Conservation (phyloP, 2,113 vertebrate species). For the Orientallactaga bullata region DNA sequence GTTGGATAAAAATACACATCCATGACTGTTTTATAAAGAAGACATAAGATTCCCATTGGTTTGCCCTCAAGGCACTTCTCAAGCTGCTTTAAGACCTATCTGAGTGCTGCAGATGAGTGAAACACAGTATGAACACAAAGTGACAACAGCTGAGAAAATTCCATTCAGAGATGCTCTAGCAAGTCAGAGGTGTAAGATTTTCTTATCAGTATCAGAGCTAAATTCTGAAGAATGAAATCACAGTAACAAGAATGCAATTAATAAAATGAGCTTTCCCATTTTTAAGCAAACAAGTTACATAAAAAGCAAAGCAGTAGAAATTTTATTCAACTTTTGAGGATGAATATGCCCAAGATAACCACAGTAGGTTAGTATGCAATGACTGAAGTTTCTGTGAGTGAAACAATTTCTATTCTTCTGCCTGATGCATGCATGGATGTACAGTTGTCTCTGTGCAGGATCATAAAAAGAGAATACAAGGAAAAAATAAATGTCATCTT, state of each 20-base stretch:
- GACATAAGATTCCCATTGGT: background rate
- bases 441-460: conserved; percentile 25
- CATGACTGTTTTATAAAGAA: background rate
- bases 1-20: background rate
- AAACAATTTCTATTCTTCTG: conserved; percentile 65
- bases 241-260: conserved; percentile 30
- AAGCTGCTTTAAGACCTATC: background rate
- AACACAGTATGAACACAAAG: background rate
- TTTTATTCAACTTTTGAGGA: conserved; percentile 44
- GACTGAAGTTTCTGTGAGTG: conserved; percentile 20
- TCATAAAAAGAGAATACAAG: conserved; percentile 47
- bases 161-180: background rate
- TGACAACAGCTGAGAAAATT: conserved; percentile 39
- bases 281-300: conserved; percentile 54
- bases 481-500: conserved; percentile 69
- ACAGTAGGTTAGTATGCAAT: background rate
- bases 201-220: background rate
- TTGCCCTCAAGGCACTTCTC: background rate
- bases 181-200: conserved; percentile 28
- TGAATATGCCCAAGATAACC: conserved; percentile 64
- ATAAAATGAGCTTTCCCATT: conserved; percentile 50
- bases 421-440: background rate
- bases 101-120: background rate
- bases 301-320: conserved; percentile 23
- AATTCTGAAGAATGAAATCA: conserved; percentile 13